Conservation (phyloP, 1,140 invertebrate species). For the Cyclargus thomasi region DNA sequence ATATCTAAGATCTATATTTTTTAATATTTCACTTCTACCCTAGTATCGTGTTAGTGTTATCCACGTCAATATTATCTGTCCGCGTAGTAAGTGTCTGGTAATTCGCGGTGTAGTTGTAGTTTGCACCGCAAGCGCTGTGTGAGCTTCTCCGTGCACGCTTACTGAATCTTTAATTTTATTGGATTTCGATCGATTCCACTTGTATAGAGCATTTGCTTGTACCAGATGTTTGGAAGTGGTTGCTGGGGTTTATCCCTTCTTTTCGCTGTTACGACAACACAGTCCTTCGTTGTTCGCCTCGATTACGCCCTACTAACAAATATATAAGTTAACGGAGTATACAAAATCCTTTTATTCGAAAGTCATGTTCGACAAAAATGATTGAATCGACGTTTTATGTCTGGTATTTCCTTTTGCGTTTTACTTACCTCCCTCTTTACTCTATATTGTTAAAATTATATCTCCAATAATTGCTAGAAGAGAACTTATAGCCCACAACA, state of each 20-base stretch:
- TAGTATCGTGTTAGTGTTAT: background rate
- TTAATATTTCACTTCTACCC: no score
- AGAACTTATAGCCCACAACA: no score
- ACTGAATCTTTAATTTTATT: slow-evolving; percentile 66
- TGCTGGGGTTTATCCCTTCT: slow-evolving; percentile 35
- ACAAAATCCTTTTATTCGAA: no score
- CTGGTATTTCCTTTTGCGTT: no score
- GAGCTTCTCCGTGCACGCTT: slow-evolving; percentile 45
- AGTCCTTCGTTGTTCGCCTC: slow-evolving; percentile 17
- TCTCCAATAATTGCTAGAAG: no score
- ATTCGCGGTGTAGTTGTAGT: slow-evolving; percentile 25
- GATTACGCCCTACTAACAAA: no score
- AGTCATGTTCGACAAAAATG: no score
- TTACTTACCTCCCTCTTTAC: no score
- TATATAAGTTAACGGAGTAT: no score
- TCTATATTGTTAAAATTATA: no score
- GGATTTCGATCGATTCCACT: slow-evolving; percentile 56
- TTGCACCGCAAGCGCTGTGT: slow-evolving; percentile 28
- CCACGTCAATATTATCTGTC: background rate
- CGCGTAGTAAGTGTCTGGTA: background rate
- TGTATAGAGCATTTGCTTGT: slow-evolving; percentile 32
- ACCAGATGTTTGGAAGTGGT: slow-evolving; percentile 45
- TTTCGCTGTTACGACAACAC: slow-evolving; percentile 30
- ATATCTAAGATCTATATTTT: no score
- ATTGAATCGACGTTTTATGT: no score